Conservation (phyloP, 2,797 vertebrate genomes). For the Danio jaintianensis region DNA sequence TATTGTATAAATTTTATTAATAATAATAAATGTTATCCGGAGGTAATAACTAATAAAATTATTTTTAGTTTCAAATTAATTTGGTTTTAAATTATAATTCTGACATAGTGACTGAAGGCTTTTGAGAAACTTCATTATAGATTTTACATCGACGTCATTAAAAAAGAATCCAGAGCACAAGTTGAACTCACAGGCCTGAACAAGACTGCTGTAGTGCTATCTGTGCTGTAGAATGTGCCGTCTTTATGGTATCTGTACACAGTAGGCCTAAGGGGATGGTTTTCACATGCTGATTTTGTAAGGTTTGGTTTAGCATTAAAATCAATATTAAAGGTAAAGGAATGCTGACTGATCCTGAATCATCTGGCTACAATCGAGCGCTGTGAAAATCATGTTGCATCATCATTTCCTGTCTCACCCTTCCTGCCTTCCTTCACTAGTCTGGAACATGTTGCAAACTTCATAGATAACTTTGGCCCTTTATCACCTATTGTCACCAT, state of each 20-base stretch:
- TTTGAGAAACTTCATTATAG: not conserved
- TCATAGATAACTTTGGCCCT: not conserved
- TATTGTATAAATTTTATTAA: too few relatives aligned
- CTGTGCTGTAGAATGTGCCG: conserved; percentile 5
- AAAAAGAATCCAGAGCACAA: conserved; percentile 2
- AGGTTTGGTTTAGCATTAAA: not conserved
- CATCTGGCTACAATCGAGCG: not conserved
- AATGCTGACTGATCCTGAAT: conserved; percentile 14
- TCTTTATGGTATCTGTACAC: not conserved
- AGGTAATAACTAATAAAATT: too few relatives aligned
- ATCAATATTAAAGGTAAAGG: conserved; percentile 11
- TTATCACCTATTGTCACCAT: not conserved
- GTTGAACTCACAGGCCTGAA: conserved; percentile 20
- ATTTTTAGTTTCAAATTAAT: too few relatives aligned
- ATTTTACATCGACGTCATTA: conserved; percentile 17
- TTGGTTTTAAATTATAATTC: not conserved
- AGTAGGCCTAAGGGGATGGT: not conserved
- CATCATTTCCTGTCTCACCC: conserved; percentile 53
- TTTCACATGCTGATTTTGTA: not conserved
- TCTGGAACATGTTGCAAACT: conserved; percentile 17
- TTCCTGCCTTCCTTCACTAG: conserved; percentile 41
- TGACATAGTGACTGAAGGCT: not conserved
- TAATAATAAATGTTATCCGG: too few relatives aligned
- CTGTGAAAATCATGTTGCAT: conserved; percentile 5
- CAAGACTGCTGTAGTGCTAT: not conserved